phyloP scores from a whole-genome alignment of 2,888 invertebrate species.

The Tinea semifulvella region DNA sequence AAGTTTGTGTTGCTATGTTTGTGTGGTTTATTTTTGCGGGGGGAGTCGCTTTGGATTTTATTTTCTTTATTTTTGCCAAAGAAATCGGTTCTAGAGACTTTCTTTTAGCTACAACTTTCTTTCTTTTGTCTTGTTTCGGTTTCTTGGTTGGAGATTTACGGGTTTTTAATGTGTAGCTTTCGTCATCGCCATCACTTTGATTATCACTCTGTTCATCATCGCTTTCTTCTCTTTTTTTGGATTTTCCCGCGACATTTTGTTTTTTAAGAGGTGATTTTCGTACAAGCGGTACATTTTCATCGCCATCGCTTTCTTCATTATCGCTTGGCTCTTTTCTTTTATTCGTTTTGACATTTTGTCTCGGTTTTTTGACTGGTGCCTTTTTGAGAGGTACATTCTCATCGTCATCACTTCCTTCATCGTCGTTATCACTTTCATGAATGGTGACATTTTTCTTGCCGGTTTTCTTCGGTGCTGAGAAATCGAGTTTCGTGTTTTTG shows the following conservation, averaged over 20 bases:
- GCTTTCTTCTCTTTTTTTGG: conserved; percentile 24
- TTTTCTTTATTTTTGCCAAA: conserved; percentile 40
- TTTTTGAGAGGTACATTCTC: conserved; percentile 21
- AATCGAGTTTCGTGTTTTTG: conserved; percentile 67
- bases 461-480: conserved; percentile 36
- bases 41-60: conserved; percentile 43
- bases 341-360: conserved; percentile 21
- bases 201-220: conserved; percentile 19
- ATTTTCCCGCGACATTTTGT: conserved; percentile 17
- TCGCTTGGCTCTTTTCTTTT: conserved; percentile 25
- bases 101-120: conserved; percentile 27
- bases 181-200: conserved; percentile 34
- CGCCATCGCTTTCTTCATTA: conserved; percentile 13
- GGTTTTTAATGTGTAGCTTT: too few species aligned
- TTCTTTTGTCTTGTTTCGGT: conserved; percentile 6
- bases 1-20: conserved; percentile 54
- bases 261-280: conserved; percentile 20
- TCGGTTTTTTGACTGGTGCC: conserved; percentile 18
- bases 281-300: conserved; percentile 13
- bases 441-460: conserved; percentile 5
- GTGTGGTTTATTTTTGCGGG: conserved; percentile 45
- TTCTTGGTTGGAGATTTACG: background rate
- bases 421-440: conserved; percentile 16
- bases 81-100: conserved; percentile 41
- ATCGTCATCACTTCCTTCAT: conserved; percentile 20